Percentiles rank a stretch among this genome's conserved stretches.
Conservation (phyloP, 2,888 invertebrate genomes). For the Nudaria mundana region DNA sequence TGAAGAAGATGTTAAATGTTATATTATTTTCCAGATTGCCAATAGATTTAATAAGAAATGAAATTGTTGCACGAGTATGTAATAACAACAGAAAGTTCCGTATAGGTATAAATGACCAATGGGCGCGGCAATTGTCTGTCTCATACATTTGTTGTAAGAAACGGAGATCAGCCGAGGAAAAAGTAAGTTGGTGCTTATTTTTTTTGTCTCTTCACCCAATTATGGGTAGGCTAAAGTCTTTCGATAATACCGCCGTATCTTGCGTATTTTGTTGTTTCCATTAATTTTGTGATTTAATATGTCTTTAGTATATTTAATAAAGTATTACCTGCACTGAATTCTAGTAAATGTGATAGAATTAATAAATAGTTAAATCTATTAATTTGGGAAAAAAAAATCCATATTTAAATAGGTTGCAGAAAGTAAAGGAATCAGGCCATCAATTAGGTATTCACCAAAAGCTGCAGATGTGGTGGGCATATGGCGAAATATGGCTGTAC, state of each 20-base stretch:
- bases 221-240: no score
- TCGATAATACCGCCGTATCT: no score
- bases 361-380: no score
- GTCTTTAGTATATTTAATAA: no score
- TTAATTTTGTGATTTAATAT: no score
- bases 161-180: conserved; percentile 83
- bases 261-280: no score
- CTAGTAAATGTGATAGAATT: no score
- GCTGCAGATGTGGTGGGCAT: conserved; percentile 82
- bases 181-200: no score
- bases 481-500: conserved; percentile 91
- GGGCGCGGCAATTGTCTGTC: conserved; percentile 48
- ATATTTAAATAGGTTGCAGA: conserved; percentile 46
- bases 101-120: conserved; percentile 24
- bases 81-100: conserved; percentile 28
- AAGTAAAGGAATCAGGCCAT: conserved; percentile 59
- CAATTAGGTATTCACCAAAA: conserved; percentile 83
- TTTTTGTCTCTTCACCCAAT: no score
- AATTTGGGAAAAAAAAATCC: neutral
- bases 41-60: conserved; percentile 42
- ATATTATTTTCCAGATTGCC: conserved; percentile 46
- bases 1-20: no score
- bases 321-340: no score
- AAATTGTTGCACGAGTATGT: conserved; percentile 34
- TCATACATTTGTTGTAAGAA: conserved; percentile 75